phyloP scores from a whole-genome alignment of 2,113 vertebrate genomes.

The Anthoscopus minutus region DNA sequence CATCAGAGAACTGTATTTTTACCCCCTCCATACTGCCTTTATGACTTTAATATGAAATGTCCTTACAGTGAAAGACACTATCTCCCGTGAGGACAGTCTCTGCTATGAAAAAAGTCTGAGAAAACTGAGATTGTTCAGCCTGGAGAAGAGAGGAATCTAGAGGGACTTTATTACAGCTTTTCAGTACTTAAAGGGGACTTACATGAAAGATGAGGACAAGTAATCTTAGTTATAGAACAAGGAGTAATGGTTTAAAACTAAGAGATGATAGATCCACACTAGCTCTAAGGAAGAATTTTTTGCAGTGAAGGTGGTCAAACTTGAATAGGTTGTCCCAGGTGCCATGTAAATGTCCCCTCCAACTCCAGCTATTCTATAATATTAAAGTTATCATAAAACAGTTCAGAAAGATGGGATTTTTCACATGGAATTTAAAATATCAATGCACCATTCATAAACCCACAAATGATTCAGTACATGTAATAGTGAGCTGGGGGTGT shows the following conservation, averaged over 20 bases:
- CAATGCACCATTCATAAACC: not conserved
- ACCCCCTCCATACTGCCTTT: not conserved
- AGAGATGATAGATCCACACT: not conserved
- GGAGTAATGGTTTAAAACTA: not conserved
- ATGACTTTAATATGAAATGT: not conserved
- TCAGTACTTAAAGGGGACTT: not conserved
- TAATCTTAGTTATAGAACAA: not conserved
- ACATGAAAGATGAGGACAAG: not conserved
- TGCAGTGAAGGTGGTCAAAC: not conserved
- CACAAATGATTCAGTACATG: accelerated
- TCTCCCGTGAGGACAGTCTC: not conserved
- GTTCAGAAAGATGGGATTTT: not conserved
- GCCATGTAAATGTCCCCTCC: not conserved
- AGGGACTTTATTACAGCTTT: not conserved
- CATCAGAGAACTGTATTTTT: not conserved
- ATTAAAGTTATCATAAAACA: not conserved
- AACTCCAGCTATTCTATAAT: not conserved
- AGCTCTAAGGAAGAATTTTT: not conserved
- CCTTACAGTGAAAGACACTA: not conserved
- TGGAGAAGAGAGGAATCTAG: not conserved
- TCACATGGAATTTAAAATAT: not conserved
- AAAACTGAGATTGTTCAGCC: not conserved
- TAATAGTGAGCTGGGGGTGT: not conserved
- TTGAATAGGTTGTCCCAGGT: not conserved
- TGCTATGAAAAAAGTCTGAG: not conserved